These are phyloP conservation scores for Argentina silus DNA, from an alignment of 2,797 vertebrate species.

Conservation along the genomic window DNA sequence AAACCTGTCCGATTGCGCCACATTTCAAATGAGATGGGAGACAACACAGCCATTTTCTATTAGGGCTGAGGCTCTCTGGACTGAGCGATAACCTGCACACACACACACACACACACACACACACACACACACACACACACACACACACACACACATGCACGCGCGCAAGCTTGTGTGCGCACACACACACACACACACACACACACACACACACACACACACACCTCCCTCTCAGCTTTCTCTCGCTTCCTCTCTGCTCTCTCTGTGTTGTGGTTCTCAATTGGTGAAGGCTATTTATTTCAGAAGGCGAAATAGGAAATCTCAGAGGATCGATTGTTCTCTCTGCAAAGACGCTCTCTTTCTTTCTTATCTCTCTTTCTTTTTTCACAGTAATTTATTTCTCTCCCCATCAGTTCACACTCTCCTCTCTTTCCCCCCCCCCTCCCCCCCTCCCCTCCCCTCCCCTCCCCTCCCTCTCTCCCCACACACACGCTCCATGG, in stretches of 20 bases:
- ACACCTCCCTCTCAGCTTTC: background rate
- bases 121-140: background rate
- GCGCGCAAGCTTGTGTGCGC: background rate
- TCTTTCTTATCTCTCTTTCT: constrained; percentile 3
- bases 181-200: constrained; percentile 17
- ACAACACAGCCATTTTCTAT: constrained; percentile 57
- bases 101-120: background rate
- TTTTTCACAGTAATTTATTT: background rate
- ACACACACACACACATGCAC: background rate
- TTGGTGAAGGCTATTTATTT: constrained; percentile 40
- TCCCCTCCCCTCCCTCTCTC: too few species aligned
- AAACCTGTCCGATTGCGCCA: constrained; percentile 47
- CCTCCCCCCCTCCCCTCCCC: background rate
- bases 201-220: constrained; percentile 7
- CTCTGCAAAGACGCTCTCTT: constrained; percentile 10
- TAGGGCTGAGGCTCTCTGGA: constrained; percentile 46
- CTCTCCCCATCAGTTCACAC: background rate
- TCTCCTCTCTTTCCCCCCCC: background rate
- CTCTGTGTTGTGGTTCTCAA: constrained; percentile 13
- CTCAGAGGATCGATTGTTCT: constrained; percentile 32
- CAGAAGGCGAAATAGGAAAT: constrained; percentile 33
- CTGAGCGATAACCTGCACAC: constrained; percentile 45
- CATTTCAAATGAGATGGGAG: constrained; percentile 60
- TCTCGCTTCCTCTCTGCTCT: constrained; percentile 3
- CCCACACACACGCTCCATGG: too few species aligned